Base-by-base conservation (phyloP, 2,888 invertebrate genomes). In the Sphaerophoria taeniata region DNA sequence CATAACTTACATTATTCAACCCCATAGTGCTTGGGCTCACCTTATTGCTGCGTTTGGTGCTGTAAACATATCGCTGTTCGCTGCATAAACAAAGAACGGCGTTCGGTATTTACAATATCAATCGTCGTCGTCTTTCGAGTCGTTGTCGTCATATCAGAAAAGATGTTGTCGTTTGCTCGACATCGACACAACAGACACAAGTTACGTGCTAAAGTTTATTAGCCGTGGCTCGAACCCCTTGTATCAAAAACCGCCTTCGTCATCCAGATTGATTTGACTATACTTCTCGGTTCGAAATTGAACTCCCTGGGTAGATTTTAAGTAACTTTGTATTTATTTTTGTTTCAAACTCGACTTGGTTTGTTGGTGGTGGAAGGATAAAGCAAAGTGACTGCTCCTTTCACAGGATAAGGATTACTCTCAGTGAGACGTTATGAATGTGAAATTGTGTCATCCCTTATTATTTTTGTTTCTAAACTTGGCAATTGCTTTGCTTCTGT, bases 301-400 rank as follows among this genome's bases (percentile, higher is more conserved):
- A 61, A 60, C 75, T 75, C 63, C 80, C 67, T 12, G 39, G 51
- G 45, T 34, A 65, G 72, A 33, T 72, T 58, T 67, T 72, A 84
- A 80, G 73, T 85, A 51, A 47, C 63, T 58, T 84, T 76, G 73
- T 80, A 85, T 85, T 85, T 80, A 72, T 85, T 85, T 81, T 85
- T 85, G 85, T 85, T 85, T 85, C 85, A 81, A 77, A 85, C 81
- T 58, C 77, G 65, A 81, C 85, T 73, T 81, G 77, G 85, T 85
- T 77, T 63, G 81, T 81, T 58, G 47, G 70, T 53, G 75, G 63
- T 79, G 71, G n/a, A 70, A 36, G 39, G 24, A 43, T 4, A 24
- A 1, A 43, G 11, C 24, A 16, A 63, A 73, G 74, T 84, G 84
- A 84, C 60, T 84, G 84, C 75, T 84, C 71, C 80, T 79, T 65